A percentile compares a stretch with the other conserved stretches of the same genome.
Evolutionary conservation across 2,888 invertebrate species (phyloP).

Genomic region (Netelia inedita): DNA sequence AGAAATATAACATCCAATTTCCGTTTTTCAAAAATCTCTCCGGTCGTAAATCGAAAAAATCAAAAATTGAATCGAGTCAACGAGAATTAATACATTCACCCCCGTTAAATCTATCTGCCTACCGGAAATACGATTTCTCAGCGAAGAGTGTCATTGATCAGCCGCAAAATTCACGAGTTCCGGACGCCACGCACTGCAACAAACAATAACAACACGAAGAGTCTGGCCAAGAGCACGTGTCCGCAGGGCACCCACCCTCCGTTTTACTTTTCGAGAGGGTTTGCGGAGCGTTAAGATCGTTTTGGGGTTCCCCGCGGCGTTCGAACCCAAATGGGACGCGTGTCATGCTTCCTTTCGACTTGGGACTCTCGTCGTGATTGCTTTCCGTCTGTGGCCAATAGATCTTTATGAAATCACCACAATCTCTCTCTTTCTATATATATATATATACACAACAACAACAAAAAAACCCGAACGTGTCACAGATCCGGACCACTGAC

Average conservation of each 20-base stretch:
- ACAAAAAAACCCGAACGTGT: constrained; percentile 6
- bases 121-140: not conserved
- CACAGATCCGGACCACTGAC: not conserved
- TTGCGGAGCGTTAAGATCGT: not conserved
- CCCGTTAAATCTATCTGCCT: not conserved
- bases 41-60: too few species aligned
- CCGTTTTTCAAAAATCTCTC: too few species aligned
- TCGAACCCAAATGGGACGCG: constrained; percentile 45
- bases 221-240: constrained; percentile 3
- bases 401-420: constrained; percentile 19
- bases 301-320: constrained; percentile 28
- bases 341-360: constrained; percentile 32
- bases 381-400: constrained; percentile 11
- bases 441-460: constrained; percentile 11
- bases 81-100: not conserved
- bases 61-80: not conserved
- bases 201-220: not conserved
- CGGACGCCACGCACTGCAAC: constrained; percentile 20
- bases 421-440: too few species aligned
- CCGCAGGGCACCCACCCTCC: not conserved
- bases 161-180: constrained; percentile 44
- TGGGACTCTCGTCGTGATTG: constrained; percentile 26
- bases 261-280: not conserved
- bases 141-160: constrained; percentile 39
- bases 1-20: too few species aligned